Base-by-base conservation (phyloP, 2,797 vertebrate species). In the Hydrophis major region DNA sequence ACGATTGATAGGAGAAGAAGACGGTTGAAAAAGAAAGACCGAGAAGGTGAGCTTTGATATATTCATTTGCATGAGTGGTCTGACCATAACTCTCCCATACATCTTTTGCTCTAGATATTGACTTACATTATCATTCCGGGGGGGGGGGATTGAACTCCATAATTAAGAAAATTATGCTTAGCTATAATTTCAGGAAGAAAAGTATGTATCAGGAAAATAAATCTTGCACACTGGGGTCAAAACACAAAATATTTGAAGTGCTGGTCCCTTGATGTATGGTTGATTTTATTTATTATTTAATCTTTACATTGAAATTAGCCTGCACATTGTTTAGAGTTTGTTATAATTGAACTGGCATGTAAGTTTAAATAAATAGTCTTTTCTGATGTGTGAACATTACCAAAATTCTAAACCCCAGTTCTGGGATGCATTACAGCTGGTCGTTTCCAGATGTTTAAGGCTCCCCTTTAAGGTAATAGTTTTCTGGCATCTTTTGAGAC, bases 1-100 rank as follows among this genome's bases (percentile, higher is more conserved):
- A 99, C 99, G 93, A 99, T 99, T 93, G 99, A 99, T 97, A 97
- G 99, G 88, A 98, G 98, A 93, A 98, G 99, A 95, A 99, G 99
- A 96, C 97, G 99, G 92, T 98, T 99, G 94, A 99, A 99, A 98
- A 99, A 99, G 99, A 99, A 99, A 96, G 99, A 99, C 95, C 97
- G 99, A 97, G 99, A 99, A 99, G 99, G 99, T 99, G 97, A 97
- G 42, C 88, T 42, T 11, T 37, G n/a, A 66, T 13, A 20, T 95
- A 87, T 91, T 42, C 20, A 27, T 87, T 88, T 86, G 69, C 16
- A 32, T 16, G 55, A 60, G 18, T 60, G 37, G 55, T 25, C 27
- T 53, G 16, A 11, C 16, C 69, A 53, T 56, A 89, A 32, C 18
- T 59, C 27, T 32, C 37, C 10, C 20, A 47, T 42, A 78, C 47